Evolutionary conservation across 2,888 invertebrate species (phyloP).

Genomic region (Eupithecia insigniata): DNA sequence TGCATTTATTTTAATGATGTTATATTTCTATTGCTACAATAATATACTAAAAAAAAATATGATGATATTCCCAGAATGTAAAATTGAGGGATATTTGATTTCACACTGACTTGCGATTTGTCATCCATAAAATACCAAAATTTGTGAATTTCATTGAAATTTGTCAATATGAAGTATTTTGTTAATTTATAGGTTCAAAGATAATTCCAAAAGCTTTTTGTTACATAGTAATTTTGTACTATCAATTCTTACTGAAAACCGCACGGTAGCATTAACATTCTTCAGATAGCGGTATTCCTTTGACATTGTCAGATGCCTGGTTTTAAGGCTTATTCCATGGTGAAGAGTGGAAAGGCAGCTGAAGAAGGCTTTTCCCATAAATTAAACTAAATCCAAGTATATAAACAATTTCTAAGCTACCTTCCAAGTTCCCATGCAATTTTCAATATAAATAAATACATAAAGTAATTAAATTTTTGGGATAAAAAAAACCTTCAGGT

Average conservation of each 20-base stretch:
- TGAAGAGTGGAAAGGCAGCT: slow-evolving; percentile 15
- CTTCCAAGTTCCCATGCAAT: neutral
- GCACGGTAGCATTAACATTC: slow-evolving; percentile 51
- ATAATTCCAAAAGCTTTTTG: neutral
- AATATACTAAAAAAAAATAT: neutral
- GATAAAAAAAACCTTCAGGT: too few relatives aligned
- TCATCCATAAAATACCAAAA: neutral
- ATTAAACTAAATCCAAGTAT: neutral
- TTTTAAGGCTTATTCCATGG: slow-evolving; percentile 38
- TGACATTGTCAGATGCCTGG: slow-evolving; percentile 58
- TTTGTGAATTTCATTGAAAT: neutral
- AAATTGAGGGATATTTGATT: neutral
- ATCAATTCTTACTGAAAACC: slow-evolving; percentile 45
- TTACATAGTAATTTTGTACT: slow-evolving; percentile 38
- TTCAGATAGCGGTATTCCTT: slow-evolving; percentile 53
- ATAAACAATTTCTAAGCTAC: neutral
- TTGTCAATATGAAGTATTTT: neutral
- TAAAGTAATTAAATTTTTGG: too few relatives aligned
- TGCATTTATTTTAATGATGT: too few relatives aligned
- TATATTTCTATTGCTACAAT: too few relatives aligned
- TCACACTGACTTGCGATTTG: neutral
- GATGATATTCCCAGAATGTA: neutral
- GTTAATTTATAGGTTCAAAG: too few relatives aligned
- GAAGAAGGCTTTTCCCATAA: neutral
- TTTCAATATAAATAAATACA: slow-evolving; percentile 1